Evolutionary conservation across 2,113 vertebrate genomes (phyloP).

Genomic region (Siphamia tubifer): DNA sequence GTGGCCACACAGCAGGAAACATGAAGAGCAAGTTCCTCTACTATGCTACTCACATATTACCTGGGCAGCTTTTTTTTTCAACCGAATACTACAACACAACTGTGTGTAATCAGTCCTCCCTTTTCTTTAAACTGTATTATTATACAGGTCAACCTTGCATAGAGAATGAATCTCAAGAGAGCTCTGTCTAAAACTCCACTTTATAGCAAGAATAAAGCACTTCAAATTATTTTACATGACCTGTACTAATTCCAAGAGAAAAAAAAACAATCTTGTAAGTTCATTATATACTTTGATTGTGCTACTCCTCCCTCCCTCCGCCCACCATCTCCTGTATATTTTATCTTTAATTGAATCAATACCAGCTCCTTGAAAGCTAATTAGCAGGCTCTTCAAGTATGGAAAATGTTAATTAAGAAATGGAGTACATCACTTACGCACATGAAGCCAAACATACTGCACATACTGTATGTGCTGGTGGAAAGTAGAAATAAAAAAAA

Average conservation of each 20-base stretch:
- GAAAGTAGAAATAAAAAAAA: slow-evolving; percentile 27
- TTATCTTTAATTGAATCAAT: slow-evolving; percentile 67
- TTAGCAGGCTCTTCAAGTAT: slow-evolving; percentile 37
- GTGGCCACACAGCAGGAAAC: no score
- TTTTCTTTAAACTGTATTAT: background rate
- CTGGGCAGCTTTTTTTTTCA: no score
- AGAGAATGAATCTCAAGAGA: background rate
- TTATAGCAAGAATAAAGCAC: background rate
- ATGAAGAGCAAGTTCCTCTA: no score
- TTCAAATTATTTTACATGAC: slow-evolving; percentile 1
- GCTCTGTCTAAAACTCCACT: background rate
- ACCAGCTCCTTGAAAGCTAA: slow-evolving; percentile 50
- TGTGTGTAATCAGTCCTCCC: background rate
- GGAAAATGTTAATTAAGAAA: slow-evolving; percentile 39
- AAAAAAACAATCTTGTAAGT: background rate
- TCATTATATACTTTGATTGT: slow-evolving; percentile 35
- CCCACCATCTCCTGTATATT: slow-evolving; percentile 22
- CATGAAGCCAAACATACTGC: background rate
- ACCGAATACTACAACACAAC: background rate
- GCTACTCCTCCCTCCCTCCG: background rate
- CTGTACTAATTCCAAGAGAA: background rate
- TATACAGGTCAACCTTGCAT: background rate
- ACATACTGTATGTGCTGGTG: background rate
- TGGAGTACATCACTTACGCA: background rate
- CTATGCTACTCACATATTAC: no score